These are phyloP conservation scores for Augochlorella aurata DNA, from an alignment of 2,888 invertebrate genomes.

Conservation along the genomic window DNA sequence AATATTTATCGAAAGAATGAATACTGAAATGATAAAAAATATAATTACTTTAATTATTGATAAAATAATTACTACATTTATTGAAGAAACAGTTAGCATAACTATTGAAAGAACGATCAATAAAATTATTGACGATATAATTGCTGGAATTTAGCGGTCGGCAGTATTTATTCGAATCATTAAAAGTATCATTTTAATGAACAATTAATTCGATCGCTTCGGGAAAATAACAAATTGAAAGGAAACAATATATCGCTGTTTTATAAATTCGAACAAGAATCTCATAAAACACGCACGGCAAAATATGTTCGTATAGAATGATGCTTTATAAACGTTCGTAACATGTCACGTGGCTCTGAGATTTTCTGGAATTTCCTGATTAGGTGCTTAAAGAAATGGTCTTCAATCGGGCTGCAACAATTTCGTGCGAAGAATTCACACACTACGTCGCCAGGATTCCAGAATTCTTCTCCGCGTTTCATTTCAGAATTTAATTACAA, in stretches of 20 bases:
- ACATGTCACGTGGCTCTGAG: neutral
- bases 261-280: no score
- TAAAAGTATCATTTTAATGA: neutral
- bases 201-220: neutral
- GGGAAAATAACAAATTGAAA: neutral
- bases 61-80: no score
- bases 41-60: no score
- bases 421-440: constrained; percentile 85
- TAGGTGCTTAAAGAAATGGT: constrained; percentile 86
- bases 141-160: neutral
- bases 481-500: constrained; percentile 81
- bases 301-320: no score
- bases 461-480: constrained; percentile 85
- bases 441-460: constrained; percentile 85
- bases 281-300: no score
- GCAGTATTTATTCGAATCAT: neutral
- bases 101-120: no score
- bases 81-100: no score
- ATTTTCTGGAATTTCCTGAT: constrained; percentile 62
- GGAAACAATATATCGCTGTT: no score
- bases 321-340: no score
- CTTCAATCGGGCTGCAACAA: constrained; percentile 84
- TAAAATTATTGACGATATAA: no score
- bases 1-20: no score
- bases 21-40: no score